These are phyloP conservation scores for Psococerastis gibbosa DNA, from an alignment of 2,888 invertebrate species.

Conservation along the genomic window DNA sequence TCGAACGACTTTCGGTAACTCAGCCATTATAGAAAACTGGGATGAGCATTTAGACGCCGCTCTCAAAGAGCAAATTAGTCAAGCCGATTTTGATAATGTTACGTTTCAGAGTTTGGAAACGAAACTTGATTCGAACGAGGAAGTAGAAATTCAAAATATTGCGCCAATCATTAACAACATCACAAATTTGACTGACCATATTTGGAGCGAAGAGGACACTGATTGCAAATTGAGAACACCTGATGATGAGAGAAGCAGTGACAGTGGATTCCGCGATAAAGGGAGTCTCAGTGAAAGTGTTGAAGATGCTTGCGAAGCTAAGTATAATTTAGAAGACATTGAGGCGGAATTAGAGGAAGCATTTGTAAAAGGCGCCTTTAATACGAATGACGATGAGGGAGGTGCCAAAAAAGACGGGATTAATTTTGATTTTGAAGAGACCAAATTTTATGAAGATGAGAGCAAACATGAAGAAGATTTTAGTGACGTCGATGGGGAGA, in stretches of 20 bases:
- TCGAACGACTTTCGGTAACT: slow-evolving; percentile 26
- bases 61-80: slow-evolving; percentile 9
- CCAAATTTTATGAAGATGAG: slow-evolving; percentile 24
- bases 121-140: background rate
- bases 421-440: slow-evolving; percentile 9
- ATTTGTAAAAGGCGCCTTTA: slow-evolving; percentile 14
- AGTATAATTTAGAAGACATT: slow-evolving; percentile 21
- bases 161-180: background rate
- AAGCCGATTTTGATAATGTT: slow-evolving; percentile 10
- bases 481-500: slow-evolving; percentile 33
- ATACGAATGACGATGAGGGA: slow-evolving; percentile 12
- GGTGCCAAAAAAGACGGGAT: slow-evolving; percentile 7
- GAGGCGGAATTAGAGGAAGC: slow-evolving; percentile 20
- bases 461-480: slow-evolving; percentile 33
- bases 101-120: slow-evolving; percentile 1
- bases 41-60: slow-evolving; percentile 12
- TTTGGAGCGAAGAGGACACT: slow-evolving; percentile 22
- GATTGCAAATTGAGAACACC: slow-evolving; percentile 28
- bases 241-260: slow-evolving; percentile 30
- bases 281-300: slow-evolving; percentile 24
- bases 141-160: background rate
- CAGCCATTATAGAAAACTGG: slow-evolving; percentile 10
- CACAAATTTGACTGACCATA: background rate
- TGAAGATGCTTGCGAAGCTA: slow-evolving; percentile 21
- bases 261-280: slow-evolving; percentile 30